Base-by-base conservation (phyloP, 1,140 invertebrate genomes). In the Drosophila santomea region DNA sequence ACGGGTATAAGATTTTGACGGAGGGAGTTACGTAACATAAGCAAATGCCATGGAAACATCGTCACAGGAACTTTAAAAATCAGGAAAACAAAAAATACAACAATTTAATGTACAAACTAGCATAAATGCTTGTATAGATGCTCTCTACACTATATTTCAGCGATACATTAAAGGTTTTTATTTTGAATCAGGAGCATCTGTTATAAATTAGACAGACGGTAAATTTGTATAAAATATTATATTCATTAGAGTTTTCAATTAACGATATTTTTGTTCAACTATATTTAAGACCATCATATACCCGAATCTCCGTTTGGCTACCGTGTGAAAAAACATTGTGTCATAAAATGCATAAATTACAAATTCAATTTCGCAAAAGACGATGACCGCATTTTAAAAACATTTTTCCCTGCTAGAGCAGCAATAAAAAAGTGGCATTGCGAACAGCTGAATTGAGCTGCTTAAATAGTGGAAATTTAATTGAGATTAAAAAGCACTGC, bases 311-410 rank as follows among this genome's bases (percentile, higher is more conserved):
- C 54, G 6, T n/a, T 58, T n/a, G n/a, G 3, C 3, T 17, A 35
- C 28, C 28, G 28, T 15, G n/a, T 10, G 28, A 39, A 54, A 59
- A 72, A 69, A 83, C 38, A 64, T 74, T 64, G 28, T 44, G 44
- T 57, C 41, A 69, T 56, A 63, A 74, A 78, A 66, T 63, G 57
- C 63, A 86, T 69, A 71, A 85, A 81, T 81, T 71, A 69, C 61
- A 86, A 81, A 81, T 86, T 81, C 56, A 84, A 78, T 84, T 74
- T 62, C 62, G 41, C 63, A 63, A 80, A 71, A 67, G 60, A 57
- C 43, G 44, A 32, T 75, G 67, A 45, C 55, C 56, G 48, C 66
- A 68, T 64, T 64, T 66, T 60, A 41, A 17, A 38, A 20, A 11
- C 12, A 73, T 82, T 77, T 51, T 74, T 58, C 15, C 23, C 43